phyloP scores from a whole-genome alignment of 2,888 invertebrate species.

The Meiosimyza decipiens region DNA sequence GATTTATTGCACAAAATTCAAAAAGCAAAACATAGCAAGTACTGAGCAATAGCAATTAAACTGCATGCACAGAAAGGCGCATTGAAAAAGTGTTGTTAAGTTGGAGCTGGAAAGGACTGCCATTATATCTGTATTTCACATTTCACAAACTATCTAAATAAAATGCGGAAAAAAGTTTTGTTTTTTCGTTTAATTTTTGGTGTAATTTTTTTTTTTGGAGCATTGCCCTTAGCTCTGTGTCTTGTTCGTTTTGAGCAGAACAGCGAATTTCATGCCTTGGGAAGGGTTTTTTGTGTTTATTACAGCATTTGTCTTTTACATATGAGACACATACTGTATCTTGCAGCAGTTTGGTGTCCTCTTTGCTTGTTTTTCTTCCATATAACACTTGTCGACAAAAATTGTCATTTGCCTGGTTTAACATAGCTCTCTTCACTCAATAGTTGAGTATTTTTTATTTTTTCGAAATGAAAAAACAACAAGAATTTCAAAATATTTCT shows the following conservation, averaged over 20 bases:
- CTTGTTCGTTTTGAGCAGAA: background rate
- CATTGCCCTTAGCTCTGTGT: slow-evolving; percentile 11
- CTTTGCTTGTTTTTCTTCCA: too few species aligned
- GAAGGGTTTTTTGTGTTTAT: background rate
- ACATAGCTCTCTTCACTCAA: too few species aligned
- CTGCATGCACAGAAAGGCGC: background rate
- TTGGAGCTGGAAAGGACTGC: background rate
- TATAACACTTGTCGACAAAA: too few species aligned
- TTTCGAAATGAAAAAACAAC: too few species aligned
- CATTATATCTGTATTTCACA: background rate
- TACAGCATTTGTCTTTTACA: slow-evolving; percentile 2
- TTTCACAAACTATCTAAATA: background rate
- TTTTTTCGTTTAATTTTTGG: background rate
- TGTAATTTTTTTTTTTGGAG: slow-evolving; percentile 18
- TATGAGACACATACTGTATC: too few species aligned
- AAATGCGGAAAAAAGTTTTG: slow-evolving; percentile 18
- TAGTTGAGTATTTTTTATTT: too few species aligned
- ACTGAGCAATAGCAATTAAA: background rate
- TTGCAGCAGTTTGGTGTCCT: too few species aligned
- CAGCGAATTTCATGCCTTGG: background rate
- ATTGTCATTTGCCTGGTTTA: too few species aligned
- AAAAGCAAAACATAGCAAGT: slow-evolving; percentile 4
- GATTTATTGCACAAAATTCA: slow-evolving; percentile 23
- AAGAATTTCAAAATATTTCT: too few species aligned
- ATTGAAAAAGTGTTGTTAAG: background rate